These are phyloP conservation scores for Athene noctua DNA, from an alignment of 2,113 vertebrate species.

Conservation along the genomic window DNA sequence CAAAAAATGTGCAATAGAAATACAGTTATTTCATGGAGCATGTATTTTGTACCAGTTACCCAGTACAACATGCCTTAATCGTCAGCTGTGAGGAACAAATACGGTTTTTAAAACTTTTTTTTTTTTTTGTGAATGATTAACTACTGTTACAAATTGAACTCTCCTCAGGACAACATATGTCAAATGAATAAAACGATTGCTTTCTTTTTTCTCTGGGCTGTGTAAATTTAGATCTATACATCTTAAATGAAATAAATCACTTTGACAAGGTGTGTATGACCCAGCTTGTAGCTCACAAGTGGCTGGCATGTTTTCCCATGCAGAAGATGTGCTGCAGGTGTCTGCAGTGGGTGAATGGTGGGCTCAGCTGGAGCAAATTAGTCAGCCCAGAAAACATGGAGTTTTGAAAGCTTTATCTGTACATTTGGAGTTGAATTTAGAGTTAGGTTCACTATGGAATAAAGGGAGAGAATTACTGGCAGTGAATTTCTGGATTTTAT, in stretches of 20 bases:
- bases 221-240: not conserved
- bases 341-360: not conserved
- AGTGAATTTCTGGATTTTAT: not conserved
- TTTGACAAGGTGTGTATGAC: not conserved
- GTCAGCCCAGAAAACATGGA: not conserved
- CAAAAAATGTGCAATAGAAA: not conserved
- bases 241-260: not conserved
- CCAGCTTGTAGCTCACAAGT: not conserved
- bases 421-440: not conserved
- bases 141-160: slow-evolving; percentile 27
- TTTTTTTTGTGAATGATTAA: slow-evolving; percentile 48
- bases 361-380: not conserved
- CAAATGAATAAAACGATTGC: not conserved
- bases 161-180: not conserved
- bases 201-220: not conserved
- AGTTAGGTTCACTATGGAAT: not conserved
- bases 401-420: not conserved
- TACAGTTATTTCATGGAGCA: not conserved
- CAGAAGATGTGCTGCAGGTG: not conserved
- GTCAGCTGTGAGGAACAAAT: not conserved
- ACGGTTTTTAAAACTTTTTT: not conserved
- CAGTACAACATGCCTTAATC: slow-evolving; percentile 4
- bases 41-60: not conserved
- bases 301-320: not conserved
- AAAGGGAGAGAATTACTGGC: not conserved